Conservation (phyloP, 1,140 invertebrate genomes). For the Parapsyche elsis region DNA sequence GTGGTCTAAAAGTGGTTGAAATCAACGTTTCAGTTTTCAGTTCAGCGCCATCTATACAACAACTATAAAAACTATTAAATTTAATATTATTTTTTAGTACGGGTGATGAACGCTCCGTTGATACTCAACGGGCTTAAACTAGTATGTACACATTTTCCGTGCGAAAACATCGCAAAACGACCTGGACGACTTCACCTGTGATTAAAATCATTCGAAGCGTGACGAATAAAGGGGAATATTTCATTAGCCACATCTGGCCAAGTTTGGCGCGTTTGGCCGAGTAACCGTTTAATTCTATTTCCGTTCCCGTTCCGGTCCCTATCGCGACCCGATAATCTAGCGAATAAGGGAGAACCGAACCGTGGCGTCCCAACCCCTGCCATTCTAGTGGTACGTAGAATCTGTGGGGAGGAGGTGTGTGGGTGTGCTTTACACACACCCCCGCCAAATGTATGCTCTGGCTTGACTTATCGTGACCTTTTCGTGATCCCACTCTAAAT, state of each 20-base stretch:
- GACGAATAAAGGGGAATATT: constrained; percentile 18
- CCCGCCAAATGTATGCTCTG: not conserved
- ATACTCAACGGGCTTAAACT: too few species aligned
- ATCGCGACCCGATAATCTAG: constrained; percentile 38
- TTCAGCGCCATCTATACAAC: too few species aligned
- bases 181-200: not conserved
- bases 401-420: too few species aligned
- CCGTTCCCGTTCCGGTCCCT: not conserved
- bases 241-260: constrained; percentile 19
- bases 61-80: too few species aligned
- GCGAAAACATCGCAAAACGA: not conserved
- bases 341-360: not conserved
- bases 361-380: too few species aligned
- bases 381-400: not conserved
- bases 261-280: too few species aligned
- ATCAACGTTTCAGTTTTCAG: too few species aligned
- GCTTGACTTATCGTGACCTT: constrained; percentile 27
- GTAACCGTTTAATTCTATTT: constrained; percentile 40
- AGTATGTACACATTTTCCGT: not conserved
- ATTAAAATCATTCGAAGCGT: constrained; percentile 7
- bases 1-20: too few species aligned
- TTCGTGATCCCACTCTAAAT: constrained; percentile 1
- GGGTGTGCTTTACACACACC: not conserved
- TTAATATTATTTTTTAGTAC: too few species aligned
- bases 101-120: too few species aligned